phyloP scores from a whole-genome alignment of 2,797 vertebrate species.

The Tiaroga cobitis region DNA sequence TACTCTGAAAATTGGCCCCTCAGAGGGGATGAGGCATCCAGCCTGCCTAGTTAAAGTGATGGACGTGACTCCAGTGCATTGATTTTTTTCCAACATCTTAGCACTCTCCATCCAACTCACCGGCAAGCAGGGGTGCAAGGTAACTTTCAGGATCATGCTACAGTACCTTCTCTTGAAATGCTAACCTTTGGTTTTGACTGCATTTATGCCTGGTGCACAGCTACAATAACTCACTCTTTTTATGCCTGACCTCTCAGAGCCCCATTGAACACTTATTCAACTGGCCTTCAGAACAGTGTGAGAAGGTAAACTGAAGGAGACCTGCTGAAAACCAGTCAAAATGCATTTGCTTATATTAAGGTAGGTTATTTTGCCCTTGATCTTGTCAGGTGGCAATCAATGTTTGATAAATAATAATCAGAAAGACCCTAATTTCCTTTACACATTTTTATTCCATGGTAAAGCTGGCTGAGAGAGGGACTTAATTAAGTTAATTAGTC shows the following conservation, averaged over 20 bases:
- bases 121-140: conserved; percentile 40
- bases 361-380: conserved; percentile 20
- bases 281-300: conserved; percentile 38
- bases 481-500: conserved; percentile 92
- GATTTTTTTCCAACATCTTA: conserved; percentile 75
- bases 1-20: conserved; percentile 81
- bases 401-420: conserved; percentile 79
- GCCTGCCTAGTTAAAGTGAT: conserved; percentile 81
- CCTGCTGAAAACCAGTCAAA: conserved; percentile 6
- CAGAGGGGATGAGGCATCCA: conserved; percentile 70
- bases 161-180: conserved; percentile 30
- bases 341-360: conserved; percentile 2
- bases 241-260: conserved; percentile 29
- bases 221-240: conserved; percentile 32
- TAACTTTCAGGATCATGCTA: conserved; percentile 40
- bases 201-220: conserved; percentile 22
- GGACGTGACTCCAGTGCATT: conserved; percentile 77
- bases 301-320: conserved; percentile 3
- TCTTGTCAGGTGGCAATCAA: conserved; percentile 69
- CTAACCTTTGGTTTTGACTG: conserved; percentile 48
- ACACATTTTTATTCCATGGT: conserved; percentile 83
- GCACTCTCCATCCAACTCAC: conserved; percentile 56
- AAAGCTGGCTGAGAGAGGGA: conserved; percentile 83
- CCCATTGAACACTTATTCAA: conserved; percentile 13
- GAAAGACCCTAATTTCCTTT: conserved; percentile 81